A percentile compares a stretch with the other conserved stretches of the same genome.
Conservation (phyloP, 2,113 vertebrate genomes). For the Danio rerio region DNA sequence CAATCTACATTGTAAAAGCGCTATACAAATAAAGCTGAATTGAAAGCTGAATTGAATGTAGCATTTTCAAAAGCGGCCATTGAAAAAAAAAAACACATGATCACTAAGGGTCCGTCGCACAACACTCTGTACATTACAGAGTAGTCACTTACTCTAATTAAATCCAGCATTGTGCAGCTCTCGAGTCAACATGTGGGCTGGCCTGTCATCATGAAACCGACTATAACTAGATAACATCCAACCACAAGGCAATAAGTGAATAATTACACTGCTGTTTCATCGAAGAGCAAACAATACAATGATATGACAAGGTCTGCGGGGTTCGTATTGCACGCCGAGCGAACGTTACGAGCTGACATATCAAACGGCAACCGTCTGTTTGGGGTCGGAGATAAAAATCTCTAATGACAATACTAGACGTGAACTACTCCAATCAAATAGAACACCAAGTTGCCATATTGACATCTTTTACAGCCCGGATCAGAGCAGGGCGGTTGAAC, state of each 20-base stretch:
- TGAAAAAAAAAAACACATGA: not conserved
- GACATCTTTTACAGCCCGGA: conserved; percentile 14
- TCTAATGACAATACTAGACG: conserved; percentile 29
- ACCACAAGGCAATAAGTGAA: conserved; percentile 13
- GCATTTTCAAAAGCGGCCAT: not conserved
- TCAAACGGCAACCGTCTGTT: conserved; percentile 23
- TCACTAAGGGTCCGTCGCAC: not conserved
- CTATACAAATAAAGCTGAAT: too few species aligned
- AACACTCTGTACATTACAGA: not conserved
- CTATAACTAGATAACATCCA: conserved; percentile 27
- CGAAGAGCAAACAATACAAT: conserved; percentile 27
- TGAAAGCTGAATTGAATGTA: too few species aligned
- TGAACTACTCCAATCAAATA: conserved; percentile 27
- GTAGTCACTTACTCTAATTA: not conserved
- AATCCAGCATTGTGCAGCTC: not conserved
- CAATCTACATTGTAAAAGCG: too few species aligned
- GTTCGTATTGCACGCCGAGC: not conserved
- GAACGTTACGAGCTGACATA: not conserved
- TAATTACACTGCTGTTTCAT: conserved; percentile 31
- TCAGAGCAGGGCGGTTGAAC: conserved; percentile 24
- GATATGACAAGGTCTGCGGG: not conserved
- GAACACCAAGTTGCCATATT: conserved; percentile 30
- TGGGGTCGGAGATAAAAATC: conserved; percentile 22
- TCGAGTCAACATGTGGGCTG: not conserved
- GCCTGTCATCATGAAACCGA: conserved; percentile 4